A percentile compares a stretch with the other conserved stretches of the same genome.
Conservation (phyloP, 2,888 invertebrate genomes). For the Serrognathus titanus region DNA sequence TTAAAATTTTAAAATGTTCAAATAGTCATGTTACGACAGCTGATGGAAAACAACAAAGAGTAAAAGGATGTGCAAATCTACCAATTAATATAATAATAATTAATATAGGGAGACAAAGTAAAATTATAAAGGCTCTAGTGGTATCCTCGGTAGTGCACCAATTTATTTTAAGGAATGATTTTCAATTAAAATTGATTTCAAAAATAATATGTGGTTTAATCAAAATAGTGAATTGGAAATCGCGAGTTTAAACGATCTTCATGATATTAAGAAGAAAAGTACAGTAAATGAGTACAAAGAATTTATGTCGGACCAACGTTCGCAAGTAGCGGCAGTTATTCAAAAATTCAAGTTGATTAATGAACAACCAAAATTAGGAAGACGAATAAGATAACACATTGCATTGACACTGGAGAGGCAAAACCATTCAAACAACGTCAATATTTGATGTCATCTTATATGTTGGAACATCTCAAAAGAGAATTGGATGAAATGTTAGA, state of each 20-base stretch:
- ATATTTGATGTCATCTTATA: constrained; percentile 22
- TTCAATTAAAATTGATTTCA: neutral
- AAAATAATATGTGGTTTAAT: neutral
- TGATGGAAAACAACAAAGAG: neutral
- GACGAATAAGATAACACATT: neutral
- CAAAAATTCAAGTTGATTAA: neutral
- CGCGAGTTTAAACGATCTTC: neutral
- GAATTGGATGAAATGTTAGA: constrained; percentile 18
- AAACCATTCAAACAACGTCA: constrained; percentile 22
- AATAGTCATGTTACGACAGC: neutral
- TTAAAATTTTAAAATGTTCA: neutral
- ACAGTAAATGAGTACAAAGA: neutral
- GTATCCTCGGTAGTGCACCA: neutral
- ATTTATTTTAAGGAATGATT: neutral
- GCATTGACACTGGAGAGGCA: constrained; percentile 18
- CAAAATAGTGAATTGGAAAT: neutral
- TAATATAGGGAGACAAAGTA: neutral
- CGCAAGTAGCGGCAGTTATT: neutral
- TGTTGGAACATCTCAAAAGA: constrained; percentile 10
- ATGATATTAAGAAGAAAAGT: neutral
- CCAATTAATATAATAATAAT: too few species aligned
- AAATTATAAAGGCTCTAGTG: neutral
- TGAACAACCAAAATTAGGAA: neutral
- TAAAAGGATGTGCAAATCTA: neutral
- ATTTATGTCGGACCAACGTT: neutral